Evolutionary conservation across 1,140 invertebrate genomes (phyloP).

Genomic region (Phthorimaea operculella): DNA sequence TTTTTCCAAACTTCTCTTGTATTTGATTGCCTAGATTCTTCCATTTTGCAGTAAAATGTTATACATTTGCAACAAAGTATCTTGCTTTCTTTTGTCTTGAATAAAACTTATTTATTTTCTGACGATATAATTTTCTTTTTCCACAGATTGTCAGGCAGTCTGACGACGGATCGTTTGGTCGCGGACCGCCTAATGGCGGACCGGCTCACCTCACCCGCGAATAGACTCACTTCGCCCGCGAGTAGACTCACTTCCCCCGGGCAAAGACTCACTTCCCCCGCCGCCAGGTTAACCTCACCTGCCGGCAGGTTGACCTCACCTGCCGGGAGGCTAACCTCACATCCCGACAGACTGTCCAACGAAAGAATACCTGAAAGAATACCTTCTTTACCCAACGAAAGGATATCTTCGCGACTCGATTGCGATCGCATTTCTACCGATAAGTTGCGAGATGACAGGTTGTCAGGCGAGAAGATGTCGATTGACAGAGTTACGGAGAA

Average conservation of each 20-base stretch:
- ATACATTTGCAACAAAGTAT: too few relatives aligned
- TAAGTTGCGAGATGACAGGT: conserved; percentile 6
- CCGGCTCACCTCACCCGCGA: neutral
- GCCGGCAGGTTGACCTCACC: neutral
- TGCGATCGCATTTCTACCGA: conserved; percentile 2
- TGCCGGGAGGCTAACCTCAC: neutral
- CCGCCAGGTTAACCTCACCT: neutral
- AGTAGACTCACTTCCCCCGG: neutral
- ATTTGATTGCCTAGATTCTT: too few relatives aligned
- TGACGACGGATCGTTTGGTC: conserved; percentile 21
- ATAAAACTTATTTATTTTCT: neutral
- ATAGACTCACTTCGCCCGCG: neutral
- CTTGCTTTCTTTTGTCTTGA: neutral
- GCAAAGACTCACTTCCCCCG: neutral
- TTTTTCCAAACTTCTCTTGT: too few relatives aligned
- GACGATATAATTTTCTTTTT: neutral
- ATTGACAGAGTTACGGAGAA: conserved; percentile 8
- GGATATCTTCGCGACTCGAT: neutral
- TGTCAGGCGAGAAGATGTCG: conserved; percentile 22
- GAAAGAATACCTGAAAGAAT: neutral
- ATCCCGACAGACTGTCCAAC: neutral
- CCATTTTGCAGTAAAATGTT: too few relatives aligned
- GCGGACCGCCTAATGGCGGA: conserved; percentile 12
- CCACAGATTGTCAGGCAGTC: conserved; percentile 12
- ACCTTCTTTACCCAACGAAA: neutral